Conservation (phyloP, 2,888 invertebrate species). For the Leistus spinibarbis region DNA sequence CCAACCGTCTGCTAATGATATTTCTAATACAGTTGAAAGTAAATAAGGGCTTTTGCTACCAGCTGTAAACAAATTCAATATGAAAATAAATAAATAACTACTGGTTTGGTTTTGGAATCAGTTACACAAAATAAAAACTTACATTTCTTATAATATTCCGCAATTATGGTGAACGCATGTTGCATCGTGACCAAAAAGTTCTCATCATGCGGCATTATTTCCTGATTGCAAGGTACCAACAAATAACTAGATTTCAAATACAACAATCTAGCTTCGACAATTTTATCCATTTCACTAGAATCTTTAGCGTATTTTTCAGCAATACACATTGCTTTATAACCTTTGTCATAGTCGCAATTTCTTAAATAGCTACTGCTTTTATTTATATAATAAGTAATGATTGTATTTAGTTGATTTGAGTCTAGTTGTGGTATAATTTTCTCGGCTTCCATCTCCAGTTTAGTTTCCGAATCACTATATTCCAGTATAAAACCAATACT, state of each 20-base stretch:
- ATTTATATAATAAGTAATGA: slow-evolving; percentile 41
- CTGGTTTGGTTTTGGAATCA: background rate
- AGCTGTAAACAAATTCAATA: slow-evolving; percentile 4
- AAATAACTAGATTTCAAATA: slow-evolving; percentile 17
- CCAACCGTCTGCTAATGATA: slow-evolving; percentile 45
- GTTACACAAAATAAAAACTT: background rate
- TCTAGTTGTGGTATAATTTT: slow-evolving; percentile 1
- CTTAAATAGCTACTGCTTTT: slow-evolving; percentile 41
- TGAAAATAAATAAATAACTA: background rate
- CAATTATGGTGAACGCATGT: slow-evolving; percentile 14
- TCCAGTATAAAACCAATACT: slow-evolving; percentile 45
- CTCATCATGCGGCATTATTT: slow-evolving; percentile 22
- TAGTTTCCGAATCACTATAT: slow-evolving; percentile 20
- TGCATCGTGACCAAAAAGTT: slow-evolving; percentile 16
- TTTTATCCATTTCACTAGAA: slow-evolving; percentile 13
- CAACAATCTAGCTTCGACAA: slow-evolving; percentile 26
- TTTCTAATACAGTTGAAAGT: slow-evolving; percentile 44
- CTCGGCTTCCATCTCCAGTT: slow-evolving; percentile 16
- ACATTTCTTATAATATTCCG: slow-evolving; percentile 16
- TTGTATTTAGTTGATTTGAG: slow-evolving; percentile 9
- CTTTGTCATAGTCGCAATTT: slow-evolving; percentile 33
- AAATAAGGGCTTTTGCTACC: slow-evolving; percentile 21
- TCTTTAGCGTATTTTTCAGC: slow-evolving; percentile 42
- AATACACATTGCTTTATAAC: slow-evolving; percentile 44
- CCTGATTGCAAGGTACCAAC: slow-evolving; percentile 8